Conservation (phyloP, 2,113 vertebrate genomes). For the Semnopithecus entellus region DNA sequence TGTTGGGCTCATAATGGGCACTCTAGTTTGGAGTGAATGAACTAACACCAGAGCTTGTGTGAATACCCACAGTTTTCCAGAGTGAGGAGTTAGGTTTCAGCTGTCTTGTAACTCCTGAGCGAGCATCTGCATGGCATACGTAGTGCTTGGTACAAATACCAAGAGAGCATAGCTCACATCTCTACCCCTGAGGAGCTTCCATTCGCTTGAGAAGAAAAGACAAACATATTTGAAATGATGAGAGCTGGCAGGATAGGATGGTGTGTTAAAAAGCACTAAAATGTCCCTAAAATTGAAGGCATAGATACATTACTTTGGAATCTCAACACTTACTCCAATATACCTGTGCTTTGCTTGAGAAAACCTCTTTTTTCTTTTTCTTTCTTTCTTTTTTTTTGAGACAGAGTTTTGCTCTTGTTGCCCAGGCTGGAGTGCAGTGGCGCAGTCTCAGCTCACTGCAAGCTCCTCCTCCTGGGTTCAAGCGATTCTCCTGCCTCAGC, state of each 20-base stretch:
- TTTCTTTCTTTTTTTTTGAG: neutral
- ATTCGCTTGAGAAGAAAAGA: neutral
- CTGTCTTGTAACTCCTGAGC: neutral
- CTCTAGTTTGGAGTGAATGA: neutral
- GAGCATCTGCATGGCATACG: neutral
- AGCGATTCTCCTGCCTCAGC: too few relatives aligned
- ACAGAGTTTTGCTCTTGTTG: too few relatives aligned
- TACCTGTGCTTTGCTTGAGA: neutral
- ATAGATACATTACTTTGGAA: neutral
- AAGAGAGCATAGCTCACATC: neutral
- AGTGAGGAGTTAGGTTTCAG: neutral
- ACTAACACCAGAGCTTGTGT: neutral
- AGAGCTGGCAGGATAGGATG: neutral
- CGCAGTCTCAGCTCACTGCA: fast-evolving
- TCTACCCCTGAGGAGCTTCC: neutral
- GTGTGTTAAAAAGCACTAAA: neutral
- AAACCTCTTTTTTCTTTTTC: neutral
- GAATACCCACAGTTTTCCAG: neutral
- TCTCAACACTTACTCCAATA: neutral
- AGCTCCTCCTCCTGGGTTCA: too few relatives aligned
- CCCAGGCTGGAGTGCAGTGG: too few relatives aligned
- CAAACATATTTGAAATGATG: neutral
- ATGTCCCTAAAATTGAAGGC: neutral
- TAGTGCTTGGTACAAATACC: neutral
- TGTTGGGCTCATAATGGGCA: neutral